Evolutionary conservation across 2,113 vertebrate species (phyloP).

Genomic region (Pampusana beccarii): DNA sequence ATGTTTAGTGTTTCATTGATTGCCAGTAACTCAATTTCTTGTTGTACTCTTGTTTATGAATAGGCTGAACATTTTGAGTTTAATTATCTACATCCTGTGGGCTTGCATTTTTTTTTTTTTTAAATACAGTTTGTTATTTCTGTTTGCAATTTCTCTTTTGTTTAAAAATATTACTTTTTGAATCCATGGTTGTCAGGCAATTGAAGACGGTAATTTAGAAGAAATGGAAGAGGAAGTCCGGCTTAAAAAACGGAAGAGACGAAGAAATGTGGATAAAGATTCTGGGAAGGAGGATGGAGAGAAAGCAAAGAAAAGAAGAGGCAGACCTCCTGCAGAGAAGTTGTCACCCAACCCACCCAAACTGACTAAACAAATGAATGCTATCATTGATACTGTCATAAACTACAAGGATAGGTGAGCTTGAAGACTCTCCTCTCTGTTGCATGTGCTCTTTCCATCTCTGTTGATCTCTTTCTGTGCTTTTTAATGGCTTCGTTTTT

Average conservation of each 20-base stretch:
- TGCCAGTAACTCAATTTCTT: not conserved
- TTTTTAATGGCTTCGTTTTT: not conserved
- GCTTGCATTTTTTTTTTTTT: not conserved
- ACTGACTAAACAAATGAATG: constrained; percentile 96
- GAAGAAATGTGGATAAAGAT: constrained; percentile 92
- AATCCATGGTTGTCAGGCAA: constrained; percentile 78
- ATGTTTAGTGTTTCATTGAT: not conserved
- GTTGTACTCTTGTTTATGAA: not conserved
- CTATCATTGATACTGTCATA: constrained; percentile 95
- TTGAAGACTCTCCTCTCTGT: not conserved
- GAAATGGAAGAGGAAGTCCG: constrained; percentile 99
- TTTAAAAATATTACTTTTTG: constrained; percentile 27
- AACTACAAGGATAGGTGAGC: constrained; percentile 95
- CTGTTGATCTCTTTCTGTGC: fast-evolving
- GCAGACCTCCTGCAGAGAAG: constrained; percentile 94
- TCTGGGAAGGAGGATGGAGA: constrained; percentile 84
- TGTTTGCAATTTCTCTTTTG: not conserved
- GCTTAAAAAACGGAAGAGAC: constrained; percentile 94
- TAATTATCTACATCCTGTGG: not conserved
- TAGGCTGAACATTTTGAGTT: not conserved
- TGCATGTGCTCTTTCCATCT: not conserved
- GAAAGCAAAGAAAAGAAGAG: constrained; percentile 93
- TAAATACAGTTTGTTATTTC: not conserved
- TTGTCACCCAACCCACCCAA: constrained; percentile 93
- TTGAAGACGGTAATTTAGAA: constrained; percentile 98